Percentiles rank a stretch among this genome's conserved stretches.
These are phyloP conservation scores for Scolanthus callimorphus DNA, from an alignment of 92 coral and sea anemone species.

Conservation along the genomic window DNA sequence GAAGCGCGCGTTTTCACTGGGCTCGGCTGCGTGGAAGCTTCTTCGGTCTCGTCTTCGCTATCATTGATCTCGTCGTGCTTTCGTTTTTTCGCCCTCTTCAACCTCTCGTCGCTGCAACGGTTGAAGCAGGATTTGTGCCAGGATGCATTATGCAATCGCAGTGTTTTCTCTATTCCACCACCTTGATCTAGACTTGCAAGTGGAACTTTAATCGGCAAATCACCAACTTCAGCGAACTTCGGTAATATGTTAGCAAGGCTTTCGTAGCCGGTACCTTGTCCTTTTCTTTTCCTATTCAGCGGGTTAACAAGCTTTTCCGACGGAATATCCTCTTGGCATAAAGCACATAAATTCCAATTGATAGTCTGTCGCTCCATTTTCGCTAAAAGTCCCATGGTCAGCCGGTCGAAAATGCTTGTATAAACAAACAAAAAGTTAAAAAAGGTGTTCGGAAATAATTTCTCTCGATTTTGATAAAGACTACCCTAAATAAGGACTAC, in stretches of 20 bases:
- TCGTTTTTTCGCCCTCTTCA: no score
- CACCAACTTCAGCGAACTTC: conserved; percentile 7
- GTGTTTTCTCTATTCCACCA: conserved; percentile 4
- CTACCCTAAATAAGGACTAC: no score
- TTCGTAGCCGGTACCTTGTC: neutral
- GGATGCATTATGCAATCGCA: neutral
- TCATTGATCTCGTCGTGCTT: neutral
- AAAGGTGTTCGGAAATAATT: no score
- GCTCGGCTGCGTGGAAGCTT: neutral
- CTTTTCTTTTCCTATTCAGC: conserved; percentile 5
- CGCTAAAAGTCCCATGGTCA: no score
- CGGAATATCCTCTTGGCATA: conserved; percentile 22
- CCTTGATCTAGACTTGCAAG: conserved; percentile 12
- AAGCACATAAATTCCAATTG: no score
- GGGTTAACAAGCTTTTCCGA: conserved; percentile 17
- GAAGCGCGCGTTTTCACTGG: no score
- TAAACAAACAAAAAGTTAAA: no score
- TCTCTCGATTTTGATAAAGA: no score
- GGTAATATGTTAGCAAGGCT: neutral
- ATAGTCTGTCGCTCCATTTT: no score
- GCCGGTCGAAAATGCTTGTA: no score
- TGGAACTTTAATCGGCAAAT: conserved; percentile 5
- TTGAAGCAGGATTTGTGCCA: neutral
- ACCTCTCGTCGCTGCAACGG: no score
- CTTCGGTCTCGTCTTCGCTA: neutral